phyloP scores from a whole-genome alignment of 1,140 invertebrate species.

The Camponotus pennsylvanicus region DNA sequence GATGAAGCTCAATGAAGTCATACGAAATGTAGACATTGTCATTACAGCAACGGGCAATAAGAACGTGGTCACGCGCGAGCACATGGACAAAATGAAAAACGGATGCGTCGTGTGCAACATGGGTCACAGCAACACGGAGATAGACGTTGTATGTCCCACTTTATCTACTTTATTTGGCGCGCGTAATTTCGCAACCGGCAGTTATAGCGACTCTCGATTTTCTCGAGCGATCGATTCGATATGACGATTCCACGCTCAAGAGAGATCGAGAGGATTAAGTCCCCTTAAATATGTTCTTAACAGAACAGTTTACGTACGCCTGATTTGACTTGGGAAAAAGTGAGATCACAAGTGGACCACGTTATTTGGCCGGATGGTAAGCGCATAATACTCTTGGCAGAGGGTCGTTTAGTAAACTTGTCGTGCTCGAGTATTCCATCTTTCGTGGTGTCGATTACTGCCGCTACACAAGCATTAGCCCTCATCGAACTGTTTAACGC shows the following conservation, averaged over 20 bases:
- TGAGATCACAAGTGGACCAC: conserved; percentile 98
- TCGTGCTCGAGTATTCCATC: conserved; percentile 99
- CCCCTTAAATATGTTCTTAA: conserved; percentile 79
- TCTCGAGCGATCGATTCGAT: conserved; percentile 31
- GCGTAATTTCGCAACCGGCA: background rate
- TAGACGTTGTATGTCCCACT: conserved; percentile 94
- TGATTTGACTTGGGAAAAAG: conserved; percentile 98
- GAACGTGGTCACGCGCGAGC: conserved; percentile 97
- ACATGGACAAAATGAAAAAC: conserved; percentile 99
- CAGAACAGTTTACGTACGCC: conserved; percentile 96
- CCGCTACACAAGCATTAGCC: conserved; percentile 97
- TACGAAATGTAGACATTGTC: conserved; percentile 96
- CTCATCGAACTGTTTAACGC: conserved; percentile 99
- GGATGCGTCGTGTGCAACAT: conserved; percentile 99
- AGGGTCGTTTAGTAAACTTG: conserved; percentile 97
- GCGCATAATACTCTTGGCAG: conserved; percentile 96
- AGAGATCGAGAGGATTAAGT: conserved; percentile 63
- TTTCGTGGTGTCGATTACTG: conserved; percentile 98
- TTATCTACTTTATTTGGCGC: conserved; percentile 20
- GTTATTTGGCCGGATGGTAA: conserved; percentile 98
- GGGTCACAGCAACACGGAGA: conserved; percentile 99
- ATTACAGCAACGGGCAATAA: conserved; percentile 99
- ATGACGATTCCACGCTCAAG: background rate
- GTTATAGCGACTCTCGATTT: conserved; percentile 3
- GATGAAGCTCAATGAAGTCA: conserved; percentile 97